Evolutionary conservation across 1,140 invertebrate genomes (phyloP).

Genomic region (Trachymyrmex septentrionalis): DNA sequence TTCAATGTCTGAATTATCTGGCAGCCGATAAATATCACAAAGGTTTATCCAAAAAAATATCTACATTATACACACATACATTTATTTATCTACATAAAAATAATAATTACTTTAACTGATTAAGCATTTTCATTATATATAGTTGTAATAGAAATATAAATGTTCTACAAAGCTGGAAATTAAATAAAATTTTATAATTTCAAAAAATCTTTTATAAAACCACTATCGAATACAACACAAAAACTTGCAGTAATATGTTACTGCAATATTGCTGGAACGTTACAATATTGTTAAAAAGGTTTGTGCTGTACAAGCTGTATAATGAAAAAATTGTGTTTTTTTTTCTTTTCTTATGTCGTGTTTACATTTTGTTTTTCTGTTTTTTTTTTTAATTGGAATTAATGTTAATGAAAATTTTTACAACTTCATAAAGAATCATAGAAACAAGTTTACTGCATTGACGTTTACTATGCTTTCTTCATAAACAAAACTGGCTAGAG

Average conservation of each 20-base stretch:
- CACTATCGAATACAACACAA: too few species aligned
- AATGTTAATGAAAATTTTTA: not conserved
- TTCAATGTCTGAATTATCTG: slow-evolving; percentile 61
- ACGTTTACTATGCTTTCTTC: not conserved
- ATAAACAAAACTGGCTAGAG: slow-evolving; percentile 30
- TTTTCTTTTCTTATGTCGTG: not conserved
- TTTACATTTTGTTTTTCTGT: not conserved
- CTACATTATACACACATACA: not conserved
- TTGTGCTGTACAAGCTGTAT: too few species aligned
- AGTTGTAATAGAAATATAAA: not conserved
- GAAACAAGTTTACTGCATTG: not conserved
- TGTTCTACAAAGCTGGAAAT: not conserved
- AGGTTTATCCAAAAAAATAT: not conserved
- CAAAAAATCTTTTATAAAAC: not conserved
- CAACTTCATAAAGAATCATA: not conserved
- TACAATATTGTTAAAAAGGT: too few species aligned
- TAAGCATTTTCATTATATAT: not conserved
- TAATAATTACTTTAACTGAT: not conserved
- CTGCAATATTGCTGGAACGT: too few species aligned
- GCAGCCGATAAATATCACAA: not conserved
- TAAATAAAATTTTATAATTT: not conserved
- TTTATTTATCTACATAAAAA: not conserved
- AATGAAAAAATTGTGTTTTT: not conserved
- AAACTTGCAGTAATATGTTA: too few species aligned
- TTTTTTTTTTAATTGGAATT: not conserved